phyloP scores from a whole-genome alignment of 2,888 invertebrate genomes.

The Archaeoteleia sp. region DNA sequence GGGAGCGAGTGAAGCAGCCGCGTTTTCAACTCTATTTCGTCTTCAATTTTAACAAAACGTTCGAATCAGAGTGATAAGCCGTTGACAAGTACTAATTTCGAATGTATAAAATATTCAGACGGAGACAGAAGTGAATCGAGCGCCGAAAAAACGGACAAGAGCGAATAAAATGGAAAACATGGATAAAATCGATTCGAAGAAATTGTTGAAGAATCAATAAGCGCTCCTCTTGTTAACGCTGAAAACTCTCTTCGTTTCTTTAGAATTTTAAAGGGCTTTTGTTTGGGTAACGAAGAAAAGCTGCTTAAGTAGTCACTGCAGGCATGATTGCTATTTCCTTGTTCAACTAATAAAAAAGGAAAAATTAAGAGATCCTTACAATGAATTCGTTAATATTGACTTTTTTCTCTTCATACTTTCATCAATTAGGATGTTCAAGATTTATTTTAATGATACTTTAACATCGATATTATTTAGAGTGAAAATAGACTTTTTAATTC shows the following conservation, averaged over 20 bases:
- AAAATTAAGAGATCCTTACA: conserved; percentile 4
- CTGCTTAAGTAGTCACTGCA: conserved; percentile 32
- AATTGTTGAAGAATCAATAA: conserved; percentile 34
- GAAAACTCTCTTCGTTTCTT: conserved; percentile 20
- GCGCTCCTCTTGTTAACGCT: conserved; percentile 34
- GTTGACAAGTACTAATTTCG: conserved; percentile 10
- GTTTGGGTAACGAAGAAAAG: conserved; percentile 44
- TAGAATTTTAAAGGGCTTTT: conserved; percentile 21
- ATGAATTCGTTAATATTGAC: conserved; percentile 12
- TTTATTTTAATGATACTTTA: conserved; percentile 8
- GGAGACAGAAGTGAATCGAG: background rate
- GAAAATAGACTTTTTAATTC: no score
- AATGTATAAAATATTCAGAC: background rate
- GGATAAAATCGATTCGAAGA: conserved; percentile 31
- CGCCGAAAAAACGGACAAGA: conserved; percentile 5
- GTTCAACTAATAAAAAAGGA: conserved; percentile 19
- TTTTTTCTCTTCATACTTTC: background rate
- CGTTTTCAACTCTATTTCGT: conserved; percentile 29
- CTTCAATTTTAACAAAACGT: conserved; percentile 26
- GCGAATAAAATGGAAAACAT: conserved; percentile 47
- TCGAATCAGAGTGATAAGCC: background rate
- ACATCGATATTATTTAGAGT: no score
- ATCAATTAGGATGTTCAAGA: background rate
- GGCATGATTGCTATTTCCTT: conserved; percentile 36
- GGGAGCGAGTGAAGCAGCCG: conserved; percentile 2